phyloP scores from a whole-genome alignment of 2,888 invertebrate genomes.

The Ctena decussata region DNA sequence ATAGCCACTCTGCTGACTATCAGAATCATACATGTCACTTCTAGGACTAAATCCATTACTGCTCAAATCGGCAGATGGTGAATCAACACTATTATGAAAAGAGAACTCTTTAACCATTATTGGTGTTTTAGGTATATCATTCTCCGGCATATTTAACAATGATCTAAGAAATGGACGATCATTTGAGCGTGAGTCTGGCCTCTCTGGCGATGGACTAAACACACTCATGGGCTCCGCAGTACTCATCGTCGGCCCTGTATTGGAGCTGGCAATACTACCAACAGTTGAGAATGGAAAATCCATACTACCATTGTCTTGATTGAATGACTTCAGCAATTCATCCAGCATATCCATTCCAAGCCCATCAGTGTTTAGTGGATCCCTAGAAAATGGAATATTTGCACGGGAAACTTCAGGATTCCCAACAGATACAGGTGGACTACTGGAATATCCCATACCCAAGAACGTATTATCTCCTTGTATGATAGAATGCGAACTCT shows the following conservation, averaged over 20 bases:
- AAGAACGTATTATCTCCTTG: slow-evolving; percentile 10
- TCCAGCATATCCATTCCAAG: slow-evolving; percentile 36
- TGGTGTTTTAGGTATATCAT: slow-evolving; percentile 51
- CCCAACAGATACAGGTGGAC: background rate
- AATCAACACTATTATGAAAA: background rate
- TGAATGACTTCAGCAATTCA: slow-evolving; percentile 44
- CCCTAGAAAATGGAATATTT: background rate
- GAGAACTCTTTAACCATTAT: background rate
- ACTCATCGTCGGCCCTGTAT: background rate
- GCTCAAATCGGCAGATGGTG: background rate
- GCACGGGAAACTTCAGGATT: background rate
- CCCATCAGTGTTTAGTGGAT: background rate
- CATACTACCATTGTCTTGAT: slow-evolving; percentile 8
- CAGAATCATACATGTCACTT: background rate
- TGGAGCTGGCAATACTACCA: background rate
- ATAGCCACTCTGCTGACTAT: background rate
- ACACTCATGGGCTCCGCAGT: background rate
- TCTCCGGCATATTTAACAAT: slow-evolving; percentile 58
- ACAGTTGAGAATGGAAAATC: background rate
- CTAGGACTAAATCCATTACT: background rate
- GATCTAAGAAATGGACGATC: slow-evolving; percentile 47
- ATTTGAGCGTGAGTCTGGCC: slow-evolving; percentile 2
- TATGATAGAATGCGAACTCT: background rate
- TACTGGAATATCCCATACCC: background rate
- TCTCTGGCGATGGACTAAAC: background rate